Conservation (phyloP, 2,113 vertebrate genomes). For the Rhabdomys dilectus region DNA sequence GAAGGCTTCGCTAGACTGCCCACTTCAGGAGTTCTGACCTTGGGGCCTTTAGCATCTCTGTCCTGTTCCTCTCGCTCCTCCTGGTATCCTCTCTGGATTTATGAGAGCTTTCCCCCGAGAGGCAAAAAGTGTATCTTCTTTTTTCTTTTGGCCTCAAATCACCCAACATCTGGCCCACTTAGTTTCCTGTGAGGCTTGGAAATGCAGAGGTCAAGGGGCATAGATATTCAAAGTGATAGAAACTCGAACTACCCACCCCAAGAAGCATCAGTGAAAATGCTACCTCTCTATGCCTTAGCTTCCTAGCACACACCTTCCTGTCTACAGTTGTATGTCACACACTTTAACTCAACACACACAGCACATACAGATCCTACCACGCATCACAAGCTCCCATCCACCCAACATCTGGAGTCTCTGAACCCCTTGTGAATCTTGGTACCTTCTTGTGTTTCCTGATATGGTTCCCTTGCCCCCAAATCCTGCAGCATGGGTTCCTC, state of each 20-base stretch:
- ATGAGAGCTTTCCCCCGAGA: background rate
- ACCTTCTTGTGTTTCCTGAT: background rate
- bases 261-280: background rate
- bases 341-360: background rate
- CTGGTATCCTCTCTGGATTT: background rate
- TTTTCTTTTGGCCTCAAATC: background rate
- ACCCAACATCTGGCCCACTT: background rate
- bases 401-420: background rate
- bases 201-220: background rate
- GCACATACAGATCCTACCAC: background rate
- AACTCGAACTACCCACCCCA: background rate
- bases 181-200: background rate
- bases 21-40: background rate
- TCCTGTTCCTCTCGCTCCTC: no score
- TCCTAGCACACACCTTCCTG: background rate
- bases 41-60: background rate
- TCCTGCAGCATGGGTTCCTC: background rate
- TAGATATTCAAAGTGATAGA: background rate
- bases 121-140: background rate
- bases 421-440: background rate
- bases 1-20: background rate
- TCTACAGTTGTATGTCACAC: background rate
- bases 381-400: fast-evolving
- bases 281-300: background rate
- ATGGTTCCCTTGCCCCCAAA: background rate